These are phyloP conservation scores for Toxonevra muliebris DNA, from an alignment of 2,888 invertebrate genomes.

Conservation along the genomic window DNA sequence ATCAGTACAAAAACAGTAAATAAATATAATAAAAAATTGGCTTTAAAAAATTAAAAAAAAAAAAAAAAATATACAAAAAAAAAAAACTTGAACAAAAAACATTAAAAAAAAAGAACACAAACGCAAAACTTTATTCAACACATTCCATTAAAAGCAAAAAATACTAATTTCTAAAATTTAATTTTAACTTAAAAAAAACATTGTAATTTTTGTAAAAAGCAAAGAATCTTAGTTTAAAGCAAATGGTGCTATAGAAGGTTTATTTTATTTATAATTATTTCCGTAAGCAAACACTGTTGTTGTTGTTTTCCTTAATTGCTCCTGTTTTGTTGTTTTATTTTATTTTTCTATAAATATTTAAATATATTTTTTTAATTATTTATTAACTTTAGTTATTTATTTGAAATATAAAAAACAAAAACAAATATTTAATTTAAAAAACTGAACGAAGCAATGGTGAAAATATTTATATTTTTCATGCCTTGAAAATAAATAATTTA, in stretches of 20 bases:
- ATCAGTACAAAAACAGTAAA: background rate
- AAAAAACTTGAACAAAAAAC: background rate
- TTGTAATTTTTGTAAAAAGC: background rate
- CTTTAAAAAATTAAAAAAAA: background rate
- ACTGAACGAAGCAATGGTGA: background rate
- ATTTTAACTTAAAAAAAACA: background rate
- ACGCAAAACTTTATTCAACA: background rate
- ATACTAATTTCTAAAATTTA: constrained; percentile 9
- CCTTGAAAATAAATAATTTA: background rate
- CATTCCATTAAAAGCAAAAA: constrained; percentile 7
- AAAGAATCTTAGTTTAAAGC: constrained; percentile 13
- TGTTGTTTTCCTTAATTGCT: constrained; percentile 24
- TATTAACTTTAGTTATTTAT: constrained; percentile 29
- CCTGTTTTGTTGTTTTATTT: constrained; percentile 11
- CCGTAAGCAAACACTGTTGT: constrained; percentile 16
- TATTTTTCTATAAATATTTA: constrained; percentile 20
- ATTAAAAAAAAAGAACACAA: background rate
- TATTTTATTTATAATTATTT: constrained; percentile 50
- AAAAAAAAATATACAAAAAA: background rate
- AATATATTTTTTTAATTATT: constrained; percentile 24
- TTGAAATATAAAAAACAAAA: constrained; percentile 1
- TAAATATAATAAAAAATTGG: constrained; percentile 1
- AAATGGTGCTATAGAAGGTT: constrained; percentile 61
- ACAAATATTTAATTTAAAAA: constrained; percentile 5
- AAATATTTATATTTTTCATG: no score